phyloP scores from a whole-genome alignment of 2,113 vertebrate genomes.

The Rhinoderma darwinii region DNA sequence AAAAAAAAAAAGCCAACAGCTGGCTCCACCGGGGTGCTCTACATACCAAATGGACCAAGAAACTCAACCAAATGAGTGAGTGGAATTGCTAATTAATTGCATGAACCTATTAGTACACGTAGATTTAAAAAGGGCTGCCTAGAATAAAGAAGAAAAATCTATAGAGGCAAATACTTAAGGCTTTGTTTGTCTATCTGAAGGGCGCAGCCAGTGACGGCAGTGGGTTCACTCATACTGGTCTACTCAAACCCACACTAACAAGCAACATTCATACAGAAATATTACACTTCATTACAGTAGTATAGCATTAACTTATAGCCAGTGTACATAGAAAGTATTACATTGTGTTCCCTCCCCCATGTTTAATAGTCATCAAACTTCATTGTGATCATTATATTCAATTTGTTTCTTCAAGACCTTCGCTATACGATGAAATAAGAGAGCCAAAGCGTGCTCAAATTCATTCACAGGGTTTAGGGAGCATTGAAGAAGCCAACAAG shows the following conservation, averaged over 20 bases:
- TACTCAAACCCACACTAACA: slow-evolving; percentile 79
- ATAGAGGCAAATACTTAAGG: slow-evolving; percentile 96
- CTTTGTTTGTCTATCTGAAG: slow-evolving; percentile 73
- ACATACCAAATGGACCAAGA: slow-evolving; percentile 5
- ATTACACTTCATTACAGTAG: slow-evolving; percentile 95
- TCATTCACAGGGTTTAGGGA: slow-evolving; percentile 61
- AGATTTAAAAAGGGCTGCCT: slow-evolving; percentile 68
- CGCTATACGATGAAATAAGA: not conserved
- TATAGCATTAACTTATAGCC: slow-evolving; percentile 92
- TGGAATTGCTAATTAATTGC: not conserved
- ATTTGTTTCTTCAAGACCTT: slow-evolving; percentile 60
- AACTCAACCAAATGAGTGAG: not conserved
- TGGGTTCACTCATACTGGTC: slow-evolving; percentile 79
- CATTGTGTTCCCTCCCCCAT: slow-evolving; percentile 71
- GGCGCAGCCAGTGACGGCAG: slow-evolving; percentile 81
- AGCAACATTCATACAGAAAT: slow-evolving; percentile 86
- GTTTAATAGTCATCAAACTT: slow-evolving; percentile 84
- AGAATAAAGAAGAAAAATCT: slow-evolving; percentile 50
- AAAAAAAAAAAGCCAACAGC: not conserved
- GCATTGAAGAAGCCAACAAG: slow-evolving; percentile 64
- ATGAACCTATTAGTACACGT: slow-evolving; percentile 14
- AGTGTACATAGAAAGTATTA: slow-evolving; percentile 96
- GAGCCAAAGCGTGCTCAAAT: not conserved
- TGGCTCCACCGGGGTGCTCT: not conserved
- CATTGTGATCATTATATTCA: slow-evolving; percentile 92